Base-by-base conservation (phyloP, 2,113 vertebrate species). In the Ceuthmochares aereus region DNA sequence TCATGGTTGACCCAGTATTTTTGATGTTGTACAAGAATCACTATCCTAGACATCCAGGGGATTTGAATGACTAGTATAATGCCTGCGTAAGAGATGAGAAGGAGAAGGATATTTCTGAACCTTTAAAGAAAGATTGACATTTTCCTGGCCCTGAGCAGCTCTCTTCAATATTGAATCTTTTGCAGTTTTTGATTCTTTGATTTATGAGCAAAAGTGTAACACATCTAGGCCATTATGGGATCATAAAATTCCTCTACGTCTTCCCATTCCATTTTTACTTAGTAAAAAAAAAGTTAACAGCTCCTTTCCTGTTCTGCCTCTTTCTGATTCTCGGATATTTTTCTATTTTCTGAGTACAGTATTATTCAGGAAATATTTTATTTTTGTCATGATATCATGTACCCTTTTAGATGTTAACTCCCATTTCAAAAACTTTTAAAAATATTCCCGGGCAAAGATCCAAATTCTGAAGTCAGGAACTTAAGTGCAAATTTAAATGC, bases 101-200 rank as follows among this genome's bases (percentile, higher is more conserved):
- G 96, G 79, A 95, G 92, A 96, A 93, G 87, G 92, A 84, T 95
- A 97, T 93, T 97, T 91, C 95, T 96, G 95, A 97, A 97, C 96
- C 77, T 97, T 95, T 97, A 96, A 97, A 98, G 96, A 93, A 98
- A 96, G 62, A 73, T 88, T 98, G 95, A 97, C 96, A 95, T 97
- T 98, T 96, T 97, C 64, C 91, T 96, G 93, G 91, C 97, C 97
- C 94, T 96, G 93, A 96, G 93, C 93, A 96, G 89, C 90, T 95
- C 72, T 95, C 63, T 97, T 97, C 76, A 7, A 95, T 97, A 95
- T 68, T 97, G 95, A 97, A 96, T 90, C 36, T 95, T 97, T 97
- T 97, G 78, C 96, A 95, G 89, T 83, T 91, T 93, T 77, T 58
- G 75, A 54, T 54, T 73, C 95, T 98, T 98, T 98, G 97, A 98